A percentile compares a stretch with the other conserved stretches of the same genome.
These are phyloP conservation scores for Mimas tiliae DNA, from an alignment of 2,888 invertebrate species.

Conservation along the genomic window DNA sequence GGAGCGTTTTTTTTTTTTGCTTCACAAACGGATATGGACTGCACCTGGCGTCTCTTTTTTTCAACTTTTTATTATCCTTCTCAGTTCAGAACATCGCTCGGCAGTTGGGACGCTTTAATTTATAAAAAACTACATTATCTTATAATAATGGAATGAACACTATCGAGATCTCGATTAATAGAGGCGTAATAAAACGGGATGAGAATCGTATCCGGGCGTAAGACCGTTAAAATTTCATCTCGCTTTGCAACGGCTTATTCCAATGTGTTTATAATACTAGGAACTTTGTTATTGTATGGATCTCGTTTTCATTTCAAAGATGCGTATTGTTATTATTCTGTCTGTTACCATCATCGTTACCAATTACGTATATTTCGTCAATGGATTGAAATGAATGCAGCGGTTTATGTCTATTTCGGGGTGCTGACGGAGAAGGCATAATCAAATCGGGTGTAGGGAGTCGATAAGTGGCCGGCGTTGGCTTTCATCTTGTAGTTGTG, in stretches of 20 bases:
- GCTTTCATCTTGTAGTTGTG: conserved; percentile 74
- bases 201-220: conserved; percentile 40
- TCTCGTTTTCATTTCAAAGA: conserved; percentile 11
- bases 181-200: conserved; percentile 40
- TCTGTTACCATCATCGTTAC: conserved; percentile 21
- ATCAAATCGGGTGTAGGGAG: conserved; percentile 71
- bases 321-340: conserved; percentile 2
- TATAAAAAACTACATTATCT: conserved; percentile 8
- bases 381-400: conserved; percentile 44
- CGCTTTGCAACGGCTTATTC: conserved; percentile 36
- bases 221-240: conserved; percentile 51
- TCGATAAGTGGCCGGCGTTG: conserved; percentile 79
- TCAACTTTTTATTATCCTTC: conserved; percentile 33
- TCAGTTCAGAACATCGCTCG: background rate
- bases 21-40: conserved; percentile 64
- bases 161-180: conserved; percentile 41
- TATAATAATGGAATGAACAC: conserved; percentile 16
- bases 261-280: conserved; percentile 33
- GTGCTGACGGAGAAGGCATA: conserved; percentile 75
- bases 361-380: conserved; percentile 29
- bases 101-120: conserved; percentile 1
- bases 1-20: conserved; percentile 60
- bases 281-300: conserved; percentile 17
- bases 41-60: conserved; percentile 68
- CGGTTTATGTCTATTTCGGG: conserved; percentile 74